Evolutionary conservation across 1,140 invertebrate species (phyloP).

Genomic region (Platorchestia sp.): DNA sequence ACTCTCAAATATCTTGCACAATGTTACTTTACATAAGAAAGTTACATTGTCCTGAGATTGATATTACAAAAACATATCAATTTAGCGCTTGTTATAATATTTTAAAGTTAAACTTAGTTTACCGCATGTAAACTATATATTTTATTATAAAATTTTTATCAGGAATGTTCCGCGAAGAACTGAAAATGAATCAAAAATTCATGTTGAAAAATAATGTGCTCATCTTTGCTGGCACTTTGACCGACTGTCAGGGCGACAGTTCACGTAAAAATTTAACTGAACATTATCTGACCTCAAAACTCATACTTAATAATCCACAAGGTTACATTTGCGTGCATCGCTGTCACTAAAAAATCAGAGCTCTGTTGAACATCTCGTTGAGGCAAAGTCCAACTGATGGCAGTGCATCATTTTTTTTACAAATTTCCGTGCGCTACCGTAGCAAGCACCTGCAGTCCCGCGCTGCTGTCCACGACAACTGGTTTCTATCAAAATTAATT

Average conservation of each 20-base stretch:
- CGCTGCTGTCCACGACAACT: neutral
- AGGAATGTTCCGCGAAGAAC: too few species aligned
- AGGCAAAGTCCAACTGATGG: neutral
- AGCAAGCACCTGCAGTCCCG: neutral
- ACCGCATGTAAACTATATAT: too few species aligned
- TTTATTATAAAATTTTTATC: too few species aligned
- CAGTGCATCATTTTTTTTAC: neutral
- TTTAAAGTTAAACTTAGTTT: too few species aligned
- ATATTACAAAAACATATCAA: too few species aligned
- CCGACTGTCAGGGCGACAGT: neutral
- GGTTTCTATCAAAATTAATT: conserved; percentile 2
- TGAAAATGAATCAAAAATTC: neutral
- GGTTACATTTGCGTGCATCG: neutral
- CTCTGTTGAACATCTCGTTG: neutral
- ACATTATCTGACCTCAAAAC: neutral
- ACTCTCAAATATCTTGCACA: too few species aligned
- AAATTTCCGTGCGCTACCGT: neutral
- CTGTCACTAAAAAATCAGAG: neutral
- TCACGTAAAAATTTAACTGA: neutral
- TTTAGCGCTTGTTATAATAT: too few species aligned
- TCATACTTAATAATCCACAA: neutral
- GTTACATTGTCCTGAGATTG: too few species aligned
- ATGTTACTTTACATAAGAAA: too few species aligned
- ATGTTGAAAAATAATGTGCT: neutral
- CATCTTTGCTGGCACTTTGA: neutral